A percentile compares a stretch with the other conserved stretches of the same genome.
Evolutionary conservation across 2,797 vertebrate genomes (phyloP).

Genomic region (Epinephelus malabaricus): DNA sequence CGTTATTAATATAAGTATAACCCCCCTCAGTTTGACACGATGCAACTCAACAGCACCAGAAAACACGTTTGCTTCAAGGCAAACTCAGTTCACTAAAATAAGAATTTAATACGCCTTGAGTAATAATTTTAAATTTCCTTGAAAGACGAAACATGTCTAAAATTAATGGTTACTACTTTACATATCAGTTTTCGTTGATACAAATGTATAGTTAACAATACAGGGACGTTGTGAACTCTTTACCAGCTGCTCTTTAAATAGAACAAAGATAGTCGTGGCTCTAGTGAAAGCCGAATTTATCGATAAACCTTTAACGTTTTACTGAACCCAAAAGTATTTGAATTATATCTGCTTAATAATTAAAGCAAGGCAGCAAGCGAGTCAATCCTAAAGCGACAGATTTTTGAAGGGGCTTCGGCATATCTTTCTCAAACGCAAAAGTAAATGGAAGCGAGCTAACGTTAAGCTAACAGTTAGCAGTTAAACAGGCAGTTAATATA

Average conservation of each 20-base stretch:
- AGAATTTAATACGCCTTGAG: not conserved
- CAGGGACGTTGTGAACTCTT: too few relatives aligned
- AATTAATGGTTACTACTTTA: not conserved
- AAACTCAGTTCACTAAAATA: not conserved
- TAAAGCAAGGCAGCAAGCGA: too few relatives aligned
- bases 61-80: not conserved
- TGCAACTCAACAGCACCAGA: not conserved
- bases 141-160: not conserved
- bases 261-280: fast-evolving
- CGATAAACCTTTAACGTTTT: fast-evolving
- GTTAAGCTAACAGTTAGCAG: slow-evolving; percentile 11
- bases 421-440: too few relatives aligned
- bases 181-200: too few relatives aligned
- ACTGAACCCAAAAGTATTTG: fast-evolving
- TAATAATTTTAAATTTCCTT: too few relatives aligned
- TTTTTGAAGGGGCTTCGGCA: not conserved
- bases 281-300: not conserved
- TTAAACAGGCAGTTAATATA: not conserved
- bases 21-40: not conserved
- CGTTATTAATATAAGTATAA: not conserved
- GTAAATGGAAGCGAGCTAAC: not conserved
- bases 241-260: not conserved
- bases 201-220: not conserved
- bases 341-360: fast-evolving
- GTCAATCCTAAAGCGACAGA: not conserved